Evolutionary conservation across 2,888 invertebrate species (phyloP).

Genomic region (Acrobasis suavella): DNA sequence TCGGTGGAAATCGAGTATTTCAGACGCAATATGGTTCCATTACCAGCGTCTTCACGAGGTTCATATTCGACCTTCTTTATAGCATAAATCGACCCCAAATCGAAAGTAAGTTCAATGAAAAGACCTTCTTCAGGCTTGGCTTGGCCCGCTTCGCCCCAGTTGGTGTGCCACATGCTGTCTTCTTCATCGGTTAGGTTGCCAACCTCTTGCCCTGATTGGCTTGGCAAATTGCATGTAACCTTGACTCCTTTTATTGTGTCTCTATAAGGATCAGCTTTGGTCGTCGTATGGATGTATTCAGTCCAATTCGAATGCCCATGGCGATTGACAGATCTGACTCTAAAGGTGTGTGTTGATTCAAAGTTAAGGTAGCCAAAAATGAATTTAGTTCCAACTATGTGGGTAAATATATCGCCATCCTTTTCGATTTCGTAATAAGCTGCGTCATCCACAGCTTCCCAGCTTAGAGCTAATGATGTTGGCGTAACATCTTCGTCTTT

Average conservation of each 20-base stretch:
- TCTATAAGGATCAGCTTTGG: constrained; percentile 49
- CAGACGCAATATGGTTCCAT: constrained; percentile 58
- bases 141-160: constrained; percentile 45
- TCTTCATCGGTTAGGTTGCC: constrained; percentile 47
- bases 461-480: constrained; percentile 51
- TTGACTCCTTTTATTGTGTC: constrained; percentile 48
- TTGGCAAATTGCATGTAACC: constrained; percentile 50
- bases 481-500: constrained; percentile 44
- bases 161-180: constrained; percentile 53
- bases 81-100: constrained; percentile 44
- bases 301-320: constrained; percentile 66
- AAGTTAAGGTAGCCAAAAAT: constrained; percentile 52
- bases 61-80: constrained; percentile 60
- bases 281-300: constrained; percentile 45
- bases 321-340: constrained; percentile 53
- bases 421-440: constrained; percentile 65
- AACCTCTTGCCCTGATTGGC: constrained; percentile 49
- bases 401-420: constrained; percentile 58
- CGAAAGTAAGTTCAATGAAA: constrained; percentile 48
- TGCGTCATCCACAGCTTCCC: constrained; percentile 46
- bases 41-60: constrained; percentile 61
- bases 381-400: constrained; percentile 47
- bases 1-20: constrained; percentile 55
- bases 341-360: constrained; percentile 54
- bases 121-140: constrained; percentile 39